Evolutionary conservation across 2,113 vertebrate genomes (phyloP), one percentile per base, ranked within the genome.

Genomic region (Neotoma lepida): DNA sequence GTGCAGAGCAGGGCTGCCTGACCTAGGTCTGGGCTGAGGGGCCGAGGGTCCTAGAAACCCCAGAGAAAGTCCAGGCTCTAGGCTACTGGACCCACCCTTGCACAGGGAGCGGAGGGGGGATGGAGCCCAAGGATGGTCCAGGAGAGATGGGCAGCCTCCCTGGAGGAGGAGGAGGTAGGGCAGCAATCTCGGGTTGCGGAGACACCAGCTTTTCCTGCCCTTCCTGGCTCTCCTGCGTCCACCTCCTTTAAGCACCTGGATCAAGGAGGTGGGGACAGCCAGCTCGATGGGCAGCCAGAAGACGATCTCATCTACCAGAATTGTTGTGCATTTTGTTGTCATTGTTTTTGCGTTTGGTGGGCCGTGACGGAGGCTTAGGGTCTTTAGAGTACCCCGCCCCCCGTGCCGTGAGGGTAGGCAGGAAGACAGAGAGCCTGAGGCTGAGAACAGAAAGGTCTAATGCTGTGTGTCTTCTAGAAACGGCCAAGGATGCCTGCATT

Each of bases 211-310:
- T 51, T 76, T 68, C 49, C 56, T 26, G 33, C 14, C 64, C 68
- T 76, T 39, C 39, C 73, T 35, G 66, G 39, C 54, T 61, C 20
- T 35, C 20, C 26, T 2, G 88, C 46, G 1, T 56, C 86, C 41
- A 49, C 61, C 87, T 88, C 73, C 87, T 74, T 68, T 8, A 20
- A 74, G 66, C 73, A 56, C 78, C 78, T 90, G 84, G 73, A 33
- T 26, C 46, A 93, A 58, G 64, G n/a, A 90, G 73, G 66, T 92
- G 82, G 73, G 93, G 85, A 91, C 87, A 14, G 54, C 51, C 41
- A 46, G 80, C 80, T 44, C 5, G 4, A 0, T 9, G 46, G 86
- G 56, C 63, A 3, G 63, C 13, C 5, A 1, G 18, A 49, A 33
- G 35, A 70, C 61, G 24, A 24, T 51, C 66, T 41, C 49, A 56